phyloP scores from a whole-genome alignment of 2,888 invertebrate genomes.

The Tolmerus cingulatus region DNA sequence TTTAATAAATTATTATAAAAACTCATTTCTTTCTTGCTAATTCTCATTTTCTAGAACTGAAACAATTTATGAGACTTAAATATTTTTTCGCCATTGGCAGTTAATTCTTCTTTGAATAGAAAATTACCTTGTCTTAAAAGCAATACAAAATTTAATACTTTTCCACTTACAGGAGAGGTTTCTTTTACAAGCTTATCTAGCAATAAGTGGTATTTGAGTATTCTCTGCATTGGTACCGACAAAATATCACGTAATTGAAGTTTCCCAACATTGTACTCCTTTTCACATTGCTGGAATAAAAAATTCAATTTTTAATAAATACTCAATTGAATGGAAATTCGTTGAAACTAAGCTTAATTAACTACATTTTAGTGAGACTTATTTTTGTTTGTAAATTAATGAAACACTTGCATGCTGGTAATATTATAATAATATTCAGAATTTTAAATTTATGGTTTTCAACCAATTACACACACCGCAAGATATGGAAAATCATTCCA shows the following conservation, averaged over 20 bases:
- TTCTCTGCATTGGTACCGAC: conserved; percentile 97
- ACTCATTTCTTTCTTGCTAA: too few species aligned
- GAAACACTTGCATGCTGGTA: not conserved
- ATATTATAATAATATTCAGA: not conserved
- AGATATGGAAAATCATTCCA: not conserved
- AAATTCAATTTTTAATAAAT: conserved; percentile 22
- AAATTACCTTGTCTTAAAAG: not conserved
- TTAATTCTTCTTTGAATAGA: not conserved
- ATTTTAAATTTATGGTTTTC: not conserved
- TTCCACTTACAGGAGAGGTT: conserved; percentile 76
- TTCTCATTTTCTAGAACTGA: not conserved
- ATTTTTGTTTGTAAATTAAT: not conserved
- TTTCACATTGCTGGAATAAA: conserved; percentile 82
- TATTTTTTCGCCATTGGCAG: not conserved
- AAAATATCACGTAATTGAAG: conserved; percentile 94
- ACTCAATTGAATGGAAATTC: not conserved
- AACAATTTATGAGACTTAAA: not conserved
- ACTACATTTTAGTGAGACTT: not conserved
- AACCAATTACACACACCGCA: not conserved
- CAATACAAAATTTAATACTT: not conserved
- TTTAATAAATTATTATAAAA: too few species aligned
- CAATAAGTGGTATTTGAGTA: conserved; percentile 95
- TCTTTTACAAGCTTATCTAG: conserved; percentile 88
- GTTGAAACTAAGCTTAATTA: not conserved
- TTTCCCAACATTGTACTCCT: conserved; percentile 92